These are phyloP conservation scores for Apodemia mormo DNA, from an alignment of 2,888 invertebrate species.

Conservation along the genomic window DNA sequence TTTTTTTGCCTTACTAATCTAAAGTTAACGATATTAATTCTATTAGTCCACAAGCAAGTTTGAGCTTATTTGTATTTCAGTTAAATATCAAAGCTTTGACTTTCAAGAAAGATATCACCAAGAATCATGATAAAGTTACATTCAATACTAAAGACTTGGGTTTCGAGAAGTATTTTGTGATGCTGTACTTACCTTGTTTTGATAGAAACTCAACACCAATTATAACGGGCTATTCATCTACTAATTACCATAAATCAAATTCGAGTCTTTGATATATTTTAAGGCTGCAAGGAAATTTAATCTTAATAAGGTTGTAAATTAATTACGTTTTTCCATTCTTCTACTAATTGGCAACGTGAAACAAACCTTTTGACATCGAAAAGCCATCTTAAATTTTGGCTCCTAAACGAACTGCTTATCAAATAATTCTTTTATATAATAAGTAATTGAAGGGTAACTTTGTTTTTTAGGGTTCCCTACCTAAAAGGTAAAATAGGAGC, in stretches of 20 bases:
- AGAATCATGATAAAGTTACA: background rate
- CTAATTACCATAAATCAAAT: background rate
- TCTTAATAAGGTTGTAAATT: background rate
- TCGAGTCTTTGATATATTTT: background rate
- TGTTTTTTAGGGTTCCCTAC: too few species aligned
- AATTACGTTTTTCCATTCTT: conserved; percentile 2
- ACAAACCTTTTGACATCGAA: background rate
- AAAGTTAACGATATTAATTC: too few species aligned
- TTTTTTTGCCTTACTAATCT: background rate
- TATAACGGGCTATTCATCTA: background rate
- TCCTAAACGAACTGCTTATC: background rate
- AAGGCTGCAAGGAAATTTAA: background rate
- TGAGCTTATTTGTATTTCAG: too few species aligned
- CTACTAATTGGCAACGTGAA: background rate
- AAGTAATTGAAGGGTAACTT: too few species aligned
- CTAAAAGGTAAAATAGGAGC: too few species aligned
- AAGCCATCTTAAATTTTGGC: background rate
- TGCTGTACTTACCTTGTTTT: background rate
- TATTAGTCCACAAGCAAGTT: too few species aligned
- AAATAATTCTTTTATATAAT: background rate
- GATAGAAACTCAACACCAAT: background rate
- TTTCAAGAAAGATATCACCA: background rate
- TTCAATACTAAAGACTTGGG: background rate
- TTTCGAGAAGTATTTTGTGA: background rate
- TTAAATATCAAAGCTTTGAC: background rate